A percentile compares a stretch with the other conserved stretches of the same genome.
Conservation (phyloP, 2,113 vertebrate genomes). For the Leptobrachium ailaonicum region DNA sequence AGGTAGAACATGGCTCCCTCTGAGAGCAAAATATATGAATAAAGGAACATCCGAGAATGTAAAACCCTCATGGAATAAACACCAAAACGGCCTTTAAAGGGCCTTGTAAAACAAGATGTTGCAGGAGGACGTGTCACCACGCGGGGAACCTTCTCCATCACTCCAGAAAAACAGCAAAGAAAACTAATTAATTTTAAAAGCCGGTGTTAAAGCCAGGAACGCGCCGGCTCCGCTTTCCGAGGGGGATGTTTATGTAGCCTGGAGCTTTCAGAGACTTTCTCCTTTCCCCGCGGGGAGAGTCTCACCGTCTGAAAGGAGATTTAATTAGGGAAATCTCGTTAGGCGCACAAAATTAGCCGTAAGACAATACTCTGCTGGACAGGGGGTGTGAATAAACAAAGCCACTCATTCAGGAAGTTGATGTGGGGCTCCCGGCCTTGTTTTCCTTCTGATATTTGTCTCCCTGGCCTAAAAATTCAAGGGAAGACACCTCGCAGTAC, state of each 20-base stretch:
- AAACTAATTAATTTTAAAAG: slow-evolving; percentile 55
- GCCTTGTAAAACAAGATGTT: slow-evolving; percentile 35
- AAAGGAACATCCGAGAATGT: too few species aligned
- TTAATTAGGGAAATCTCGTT: slow-evolving; percentile 99
- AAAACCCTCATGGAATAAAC: too few species aligned
- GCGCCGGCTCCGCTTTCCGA: slow-evolving; percentile 3
- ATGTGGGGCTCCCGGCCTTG: slow-evolving; percentile 44
- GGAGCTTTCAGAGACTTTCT: slow-evolving; percentile 76
- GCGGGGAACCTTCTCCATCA: slow-evolving; percentile 45
- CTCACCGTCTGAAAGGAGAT: slow-evolving; percentile 88
- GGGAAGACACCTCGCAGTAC: too few species aligned
- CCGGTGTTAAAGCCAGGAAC: background rate
- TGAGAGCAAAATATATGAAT: too few species aligned
- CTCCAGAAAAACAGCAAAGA: slow-evolving; percentile 33
- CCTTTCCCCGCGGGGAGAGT: slow-evolving; percentile 76
- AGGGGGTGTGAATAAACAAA: slow-evolving; percentile 79
- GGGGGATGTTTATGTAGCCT: slow-evolving; percentile 82
- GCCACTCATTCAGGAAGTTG: slow-evolving; percentile 72
- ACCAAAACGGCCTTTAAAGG: slow-evolving; percentile 19
- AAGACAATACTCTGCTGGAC: slow-evolving; percentile 94
- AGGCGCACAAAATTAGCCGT: slow-evolving; percentile 96
- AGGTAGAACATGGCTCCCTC: too few species aligned
- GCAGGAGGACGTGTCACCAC: slow-evolving; percentile 30
- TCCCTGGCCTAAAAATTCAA: too few species aligned
- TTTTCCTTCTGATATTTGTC: too few species aligned